Evolutionary conservation across 2,113 vertebrate species (phyloP).

Genomic region (Forbesichthys agassizii): DNA sequence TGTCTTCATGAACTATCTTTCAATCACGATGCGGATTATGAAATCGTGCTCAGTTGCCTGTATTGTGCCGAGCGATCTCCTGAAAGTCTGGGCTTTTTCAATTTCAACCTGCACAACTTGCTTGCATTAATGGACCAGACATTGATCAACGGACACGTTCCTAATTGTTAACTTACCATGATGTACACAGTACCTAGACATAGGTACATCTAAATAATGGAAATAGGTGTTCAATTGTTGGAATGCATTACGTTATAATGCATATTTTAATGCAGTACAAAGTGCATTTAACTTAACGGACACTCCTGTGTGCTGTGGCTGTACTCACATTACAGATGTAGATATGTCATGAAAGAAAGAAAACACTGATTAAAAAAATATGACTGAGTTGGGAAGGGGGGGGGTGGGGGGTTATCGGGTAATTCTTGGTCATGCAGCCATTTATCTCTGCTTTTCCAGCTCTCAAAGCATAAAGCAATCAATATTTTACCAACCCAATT

Average conservation of each 20-base stretch:
- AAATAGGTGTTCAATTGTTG: not conserved
- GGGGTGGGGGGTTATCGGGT: no score
- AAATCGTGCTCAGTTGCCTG: slow-evolving; percentile 54
- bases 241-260: not conserved
- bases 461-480: slow-evolving; percentile 32
- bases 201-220: slow-evolving; percentile 3
- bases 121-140: slow-evolving; percentile 38
- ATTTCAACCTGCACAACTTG: slow-evolving; percentile 41
- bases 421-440: slow-evolving; percentile 2
- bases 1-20: slow-evolving; percentile 57
- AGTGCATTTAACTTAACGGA: not conserved
- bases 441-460: slow-evolving; percentile 15
- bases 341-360: no score
- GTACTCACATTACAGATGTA: no score
- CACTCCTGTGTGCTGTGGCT: no score
- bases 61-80: slow-evolving; percentile 53
- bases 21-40: slow-evolving; percentile 65
- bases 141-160: slow-evolving; percentile 13
- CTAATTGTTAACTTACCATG: slow-evolving; percentile 18
- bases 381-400: no score
- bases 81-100: slow-evolving; percentile 47
- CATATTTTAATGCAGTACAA: not conserved
- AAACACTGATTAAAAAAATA: no score
- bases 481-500: slow-evolving; percentile 35
- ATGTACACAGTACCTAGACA: not conserved